Evolutionary conservation across 2,113 vertebrate species (phyloP).

Genomic region (Oryzias celebensis): DNA sequence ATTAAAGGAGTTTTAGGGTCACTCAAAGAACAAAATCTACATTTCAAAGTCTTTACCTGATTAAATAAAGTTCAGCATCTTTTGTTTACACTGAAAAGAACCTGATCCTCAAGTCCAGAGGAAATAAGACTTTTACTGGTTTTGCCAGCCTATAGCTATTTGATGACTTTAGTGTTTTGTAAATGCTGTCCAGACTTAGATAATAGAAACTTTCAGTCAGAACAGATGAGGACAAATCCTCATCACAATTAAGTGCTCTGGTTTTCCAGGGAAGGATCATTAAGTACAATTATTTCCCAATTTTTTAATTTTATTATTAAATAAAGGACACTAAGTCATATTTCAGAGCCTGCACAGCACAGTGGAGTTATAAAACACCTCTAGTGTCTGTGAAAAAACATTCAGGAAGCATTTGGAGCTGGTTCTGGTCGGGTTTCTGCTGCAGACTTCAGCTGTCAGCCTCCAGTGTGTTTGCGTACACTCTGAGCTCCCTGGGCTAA

Average conservation of each 20-base stretch:
- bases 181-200: too few relatives aligned
- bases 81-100: too few relatives aligned
- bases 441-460: slow-evolving; percentile 12
- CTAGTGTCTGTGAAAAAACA: slow-evolving; percentile 2
- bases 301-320: slow-evolving; percentile 46
- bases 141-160: too few relatives aligned
- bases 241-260: slow-evolving; percentile 41
- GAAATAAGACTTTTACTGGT: too few relatives aligned
- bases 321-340: slow-evolving; percentile 35
- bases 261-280: slow-evolving; percentile 34
- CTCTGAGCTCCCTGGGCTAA: slow-evolving; percentile 3
- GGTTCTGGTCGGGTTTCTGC: not conserved
- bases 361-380: slow-evolving; percentile 22
- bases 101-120: too few relatives aligned
- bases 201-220: slow-evolving; percentile 27
- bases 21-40: too few relatives aligned
- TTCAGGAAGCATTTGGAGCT: slow-evolving; percentile 4
- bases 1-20: too few relatives aligned
- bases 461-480: too few relatives aligned
- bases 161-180: too few relatives aligned
- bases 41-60: too few relatives aligned
- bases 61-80: too few relatives aligned
- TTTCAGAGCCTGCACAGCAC: slow-evolving; percentile 23
- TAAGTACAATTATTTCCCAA: slow-evolving; percentile 32
- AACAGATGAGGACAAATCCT: slow-evolving; percentile 22